Base-by-base conservation (phyloP, 2,797 vertebrate species). In the Lerista edwardsae region DNA sequence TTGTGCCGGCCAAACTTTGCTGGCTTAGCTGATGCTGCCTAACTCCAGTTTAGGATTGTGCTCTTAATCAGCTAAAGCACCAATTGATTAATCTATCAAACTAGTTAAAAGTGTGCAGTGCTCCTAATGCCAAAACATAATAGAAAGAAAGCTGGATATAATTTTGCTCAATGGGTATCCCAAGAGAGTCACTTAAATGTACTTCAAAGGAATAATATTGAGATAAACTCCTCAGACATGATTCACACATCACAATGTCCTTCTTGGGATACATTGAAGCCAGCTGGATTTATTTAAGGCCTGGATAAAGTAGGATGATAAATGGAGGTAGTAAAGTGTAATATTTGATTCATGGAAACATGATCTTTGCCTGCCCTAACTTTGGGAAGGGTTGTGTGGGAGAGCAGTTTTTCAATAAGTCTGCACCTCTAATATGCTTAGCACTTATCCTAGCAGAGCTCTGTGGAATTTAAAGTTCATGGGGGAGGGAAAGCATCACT, bases 251-350 rank as follows among this genome's bases (percentile, higher is more conserved):
- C 31, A 72, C 25, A 27, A 14, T 62, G 55, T 84, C 25, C 36
- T 31, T 74, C 72, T 17, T 69, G 44, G 7, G 1, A 41, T 36
- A 0, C 36, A 76, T 17, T 27, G 77, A 1, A 79, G 51, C 31
- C 1, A 27, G 17, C 25, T 65, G 71, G 69, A 72, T 79, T 74
- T 79, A 85, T 74, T 80, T 80, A 57, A 84, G 44, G 25, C 51
- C n/a, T 61, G 36, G 27, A 57, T 85, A 73, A 87, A 84, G 36
- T 57, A 51, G 76, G 47, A 2, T 57, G 31, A 86, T 85, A 90
- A 80, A 7, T 79, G 15, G 12, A 75, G 14, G 4, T 69, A 41
- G 47, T 75, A 68, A 88, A 85, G 71, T 59, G 44, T 19, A 82
- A 2, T 17, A 6, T 79, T 78, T 77, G 61, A 36, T 51, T 84